Evolutionary conservation across 2,113 vertebrate genomes (phyloP).

Genomic region (Dissostichus mawsoni): DNA sequence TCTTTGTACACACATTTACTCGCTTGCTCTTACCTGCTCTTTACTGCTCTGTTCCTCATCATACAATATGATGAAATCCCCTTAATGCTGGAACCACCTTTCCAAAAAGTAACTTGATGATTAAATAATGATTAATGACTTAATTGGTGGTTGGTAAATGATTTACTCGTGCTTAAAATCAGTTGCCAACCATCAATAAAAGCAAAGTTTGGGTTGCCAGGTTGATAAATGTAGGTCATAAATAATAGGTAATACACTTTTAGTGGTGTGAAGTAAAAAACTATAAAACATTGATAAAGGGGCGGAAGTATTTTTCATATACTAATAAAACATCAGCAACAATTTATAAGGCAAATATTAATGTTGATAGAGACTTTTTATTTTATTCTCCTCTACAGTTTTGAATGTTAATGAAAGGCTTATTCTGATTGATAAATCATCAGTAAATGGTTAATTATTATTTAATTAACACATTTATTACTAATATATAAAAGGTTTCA

Average conservation of each 20-base stretch:
- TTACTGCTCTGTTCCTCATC: not conserved
- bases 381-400: not conserved
- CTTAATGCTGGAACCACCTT: too few relatives aligned
- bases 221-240: not conserved
- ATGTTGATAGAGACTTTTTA: not conserved
- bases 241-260: not conserved
- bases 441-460: not conserved
- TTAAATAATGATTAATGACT: slow-evolving; percentile 1
- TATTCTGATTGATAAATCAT: not conserved
- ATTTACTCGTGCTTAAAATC: not conserved
- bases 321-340: not conserved
- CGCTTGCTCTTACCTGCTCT: not conserved
- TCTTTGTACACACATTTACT: not conserved
- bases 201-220: not conserved
- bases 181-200: not conserved
- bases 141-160: not conserved
- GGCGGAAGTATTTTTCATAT: not conserved
- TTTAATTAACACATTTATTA: not conserved
- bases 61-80: not conserved
- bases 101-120: too few relatives aligned
- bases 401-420: not conserved
- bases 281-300: not conserved
- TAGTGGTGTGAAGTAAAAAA: not conserved
- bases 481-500: not conserved
- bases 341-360: not conserved